phyloP scores from a whole-genome alignment of 2,888 invertebrate genomes.

The Melieria crassipennis region DNA sequence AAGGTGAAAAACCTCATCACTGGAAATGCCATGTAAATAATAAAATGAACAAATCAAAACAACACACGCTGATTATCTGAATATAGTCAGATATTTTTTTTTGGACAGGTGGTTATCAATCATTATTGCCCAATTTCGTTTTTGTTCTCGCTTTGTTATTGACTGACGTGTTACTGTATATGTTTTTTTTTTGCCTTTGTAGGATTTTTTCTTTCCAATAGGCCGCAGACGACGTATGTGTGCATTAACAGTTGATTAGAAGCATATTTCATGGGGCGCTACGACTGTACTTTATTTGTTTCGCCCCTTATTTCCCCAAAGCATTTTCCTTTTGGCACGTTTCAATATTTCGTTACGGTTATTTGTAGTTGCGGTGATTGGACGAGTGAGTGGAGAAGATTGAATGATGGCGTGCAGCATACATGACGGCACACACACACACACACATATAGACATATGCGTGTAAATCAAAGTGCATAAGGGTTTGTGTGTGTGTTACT shows the following conservation, averaged over 20 bases:
- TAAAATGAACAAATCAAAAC: constrained; percentile 1
- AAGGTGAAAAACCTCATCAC: too few species aligned
- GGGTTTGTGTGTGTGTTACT: too few species aligned
- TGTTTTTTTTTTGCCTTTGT: background rate
- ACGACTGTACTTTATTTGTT: background rate
- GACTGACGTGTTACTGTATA: background rate
- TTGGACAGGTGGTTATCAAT: constrained; percentile 16
- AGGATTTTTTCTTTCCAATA: background rate
- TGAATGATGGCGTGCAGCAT: too few species aligned
- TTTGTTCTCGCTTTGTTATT: background rate
- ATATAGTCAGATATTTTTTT: background rate
- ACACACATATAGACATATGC: too few species aligned
- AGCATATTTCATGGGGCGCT: background rate
- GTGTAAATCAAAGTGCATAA: too few species aligned
- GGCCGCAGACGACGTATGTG: background rate
- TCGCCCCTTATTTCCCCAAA: background rate
- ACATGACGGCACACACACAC: too few species aligned
- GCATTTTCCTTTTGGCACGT: background rate
- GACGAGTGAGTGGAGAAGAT: too few species aligned
- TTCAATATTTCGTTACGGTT: background rate
- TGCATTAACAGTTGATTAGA: constrained; percentile 1
- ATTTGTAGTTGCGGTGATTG: too few species aligned
- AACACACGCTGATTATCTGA: background rate
- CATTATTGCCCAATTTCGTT: constrained; percentile 18
- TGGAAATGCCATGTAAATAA: background rate